Evolutionary conservation across 2,113 vertebrate genomes (phyloP), one percentile per base, ranked within the genome.

Genomic region (Ceuthmochares aereus): DNA sequence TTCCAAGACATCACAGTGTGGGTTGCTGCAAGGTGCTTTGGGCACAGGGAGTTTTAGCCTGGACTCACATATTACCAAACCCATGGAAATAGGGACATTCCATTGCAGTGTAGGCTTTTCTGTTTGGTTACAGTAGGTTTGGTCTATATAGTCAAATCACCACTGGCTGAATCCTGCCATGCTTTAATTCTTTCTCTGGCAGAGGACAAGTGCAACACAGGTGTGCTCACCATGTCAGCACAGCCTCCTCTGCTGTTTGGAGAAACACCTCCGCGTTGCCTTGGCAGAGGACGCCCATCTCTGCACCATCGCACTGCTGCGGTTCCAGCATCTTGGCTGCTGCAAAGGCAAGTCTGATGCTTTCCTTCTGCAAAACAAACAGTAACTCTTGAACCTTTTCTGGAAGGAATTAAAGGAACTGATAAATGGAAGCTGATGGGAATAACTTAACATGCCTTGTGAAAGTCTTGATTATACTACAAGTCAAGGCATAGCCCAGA

Each of bases 381-480:
- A 63, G 32, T 43, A 84, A 88, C 47, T 73, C 69, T 95, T 92
- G 73, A 92, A 84, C 45, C 14, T 84, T 89, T 81, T 97, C 74
- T 93, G 88, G 73, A 95, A 96, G 42, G 40, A 87, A 94, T 96
- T 96, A 60, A 93, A 96, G 92, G 75, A 92, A 37, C 27, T 86
- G 87, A 78, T 92, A 96, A 91, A 84, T 75, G 63, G 12, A 27
- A 90, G 73, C 37, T 74, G 72, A 90, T 92, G 85, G 72, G 47
- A 93, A 32, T 81, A 90, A 95, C 92, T 95, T 89, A 81, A 47
- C 58, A 54, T 40, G 55, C 80, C 67, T 88, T 75, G 75, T 84
- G 80, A 92, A 88, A 37, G 34, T 88, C 86, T 95, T 92, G 72
- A 95, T 96, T 93, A 89, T 30, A 18, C 26, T 70, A 40, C 95